phyloP scores from a whole-genome alignment of 2,797 vertebrate genomes.

The Sebastes steindachneri region DNA sequence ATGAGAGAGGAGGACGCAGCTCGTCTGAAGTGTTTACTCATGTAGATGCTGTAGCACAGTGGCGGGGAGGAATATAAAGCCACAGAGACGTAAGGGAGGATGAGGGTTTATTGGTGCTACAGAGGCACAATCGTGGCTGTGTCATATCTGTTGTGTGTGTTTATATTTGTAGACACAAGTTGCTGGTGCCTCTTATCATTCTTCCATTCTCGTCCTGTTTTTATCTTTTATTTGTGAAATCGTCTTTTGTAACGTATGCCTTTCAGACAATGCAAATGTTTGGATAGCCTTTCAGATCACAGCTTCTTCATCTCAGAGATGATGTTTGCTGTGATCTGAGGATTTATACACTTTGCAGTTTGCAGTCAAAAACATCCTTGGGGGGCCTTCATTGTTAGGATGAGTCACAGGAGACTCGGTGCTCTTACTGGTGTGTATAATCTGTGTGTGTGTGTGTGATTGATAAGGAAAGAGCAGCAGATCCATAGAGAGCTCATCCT shows the following conservation, averaged over 20 bases:
- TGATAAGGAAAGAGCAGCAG: not conserved
- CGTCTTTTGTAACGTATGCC: not conserved
- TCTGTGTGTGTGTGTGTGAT: not conserved
- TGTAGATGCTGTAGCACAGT: slow-evolving; percentile 29
- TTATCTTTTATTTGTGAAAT: not conserved
- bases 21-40: slow-evolving; percentile 51
- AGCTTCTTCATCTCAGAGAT: slow-evolving; percentile 9
- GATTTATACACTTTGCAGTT: slow-evolving; percentile 28
- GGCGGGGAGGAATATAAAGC: slow-evolving; percentile 8
- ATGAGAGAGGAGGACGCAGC: slow-evolving; percentile 38
- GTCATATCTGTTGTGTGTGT: not conserved
- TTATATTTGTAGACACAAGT: slow-evolving; percentile 15
- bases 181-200: not conserved
- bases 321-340: slow-evolving; percentile 36
- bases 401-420: slow-evolving; percentile 5
- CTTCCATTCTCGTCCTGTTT: not conserved
- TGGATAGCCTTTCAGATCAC: slow-evolving; percentile 8
- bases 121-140: slow-evolving; percentile 5
- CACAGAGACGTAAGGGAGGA: slow-evolving; percentile 10
- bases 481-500: slow-evolving; percentile 23
- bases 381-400: slow-evolving; percentile 12
- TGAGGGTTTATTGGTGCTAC: slow-evolving; percentile 13
- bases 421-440: not conserved
- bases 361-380: not conserved
- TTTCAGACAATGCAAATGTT: not conserved